Conservation (phyloP, 2,797 vertebrate species). For the Manis crassicaudata region DNA sequence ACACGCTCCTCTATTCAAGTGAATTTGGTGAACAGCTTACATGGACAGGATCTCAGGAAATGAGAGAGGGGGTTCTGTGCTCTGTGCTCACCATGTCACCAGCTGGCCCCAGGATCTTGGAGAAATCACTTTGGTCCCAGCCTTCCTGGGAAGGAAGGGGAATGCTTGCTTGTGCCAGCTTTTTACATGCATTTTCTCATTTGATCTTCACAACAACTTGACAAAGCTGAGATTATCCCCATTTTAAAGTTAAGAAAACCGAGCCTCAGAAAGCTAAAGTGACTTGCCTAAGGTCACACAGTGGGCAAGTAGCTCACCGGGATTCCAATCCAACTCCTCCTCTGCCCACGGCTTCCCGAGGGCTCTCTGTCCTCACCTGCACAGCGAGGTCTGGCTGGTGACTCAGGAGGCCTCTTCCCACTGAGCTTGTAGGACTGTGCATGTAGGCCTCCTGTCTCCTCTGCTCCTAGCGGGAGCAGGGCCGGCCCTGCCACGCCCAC, state of each 20-base stretch:
- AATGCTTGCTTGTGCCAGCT: neutral
- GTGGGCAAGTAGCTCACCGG: neutral
- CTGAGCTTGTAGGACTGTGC: neutral
- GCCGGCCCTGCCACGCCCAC: fast-evolving
- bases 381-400: fast-evolving
- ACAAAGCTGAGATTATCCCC: neutral
- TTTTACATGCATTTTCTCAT: neutral
- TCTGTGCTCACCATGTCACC: neutral
- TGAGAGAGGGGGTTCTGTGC: neutral
- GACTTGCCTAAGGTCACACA: neutral
- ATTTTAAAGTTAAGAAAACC: conserved; percentile 25
- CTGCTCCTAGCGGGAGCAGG: fast-evolving
- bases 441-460: fast-evolving
- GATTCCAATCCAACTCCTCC: neutral
- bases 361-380: neutral
- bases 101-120: neutral
- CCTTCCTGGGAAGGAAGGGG: neutral
- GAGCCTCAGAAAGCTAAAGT: neutral
- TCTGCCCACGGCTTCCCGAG: neutral
- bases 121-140: neutral
- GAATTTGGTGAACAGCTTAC: neutral
- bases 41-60: neutral
- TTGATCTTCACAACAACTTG: neutral
- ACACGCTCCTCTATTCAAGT: neutral
- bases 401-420: fast-evolving